Conservation (phyloP, 2,888 invertebrate species). For the Leptinotarsa peninsularis region DNA sequence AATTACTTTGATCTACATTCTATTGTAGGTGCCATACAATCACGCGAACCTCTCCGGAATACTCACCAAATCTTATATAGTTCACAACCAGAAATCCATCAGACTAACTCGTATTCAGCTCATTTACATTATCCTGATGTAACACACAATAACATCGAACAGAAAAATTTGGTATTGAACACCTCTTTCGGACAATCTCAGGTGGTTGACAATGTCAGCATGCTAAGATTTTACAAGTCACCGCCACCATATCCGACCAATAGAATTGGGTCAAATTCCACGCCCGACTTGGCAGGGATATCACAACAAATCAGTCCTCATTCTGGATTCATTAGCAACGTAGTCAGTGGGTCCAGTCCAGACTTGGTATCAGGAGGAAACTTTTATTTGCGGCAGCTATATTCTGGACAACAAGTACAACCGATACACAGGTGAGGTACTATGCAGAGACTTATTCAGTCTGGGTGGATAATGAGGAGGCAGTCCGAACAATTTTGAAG, state of each 20-base stretch:
- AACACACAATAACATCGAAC: slow-evolving; percentile 69
- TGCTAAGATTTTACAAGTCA: slow-evolving; percentile 81
- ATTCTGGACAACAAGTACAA: slow-evolving; percentile 56
- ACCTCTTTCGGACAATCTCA: slow-evolving; percentile 56
- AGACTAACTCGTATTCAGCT: slow-evolving; percentile 64
- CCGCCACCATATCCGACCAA: slow-evolving; percentile 87
- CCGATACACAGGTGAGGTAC: slow-evolving; percentile 58
- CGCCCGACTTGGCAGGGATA: slow-evolving; percentile 84
- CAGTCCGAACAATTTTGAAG: too few relatives aligned
- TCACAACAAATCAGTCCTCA: slow-evolving; percentile 68
- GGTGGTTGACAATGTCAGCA: slow-evolving; percentile 67
- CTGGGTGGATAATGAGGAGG: too few relatives aligned
- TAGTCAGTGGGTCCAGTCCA: slow-evolving; percentile 82
- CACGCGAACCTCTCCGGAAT: slow-evolving; percentile 52
- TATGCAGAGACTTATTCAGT: not conserved
- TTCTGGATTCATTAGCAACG: slow-evolving; percentile 62
- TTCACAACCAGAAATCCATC: slow-evolving; percentile 82
- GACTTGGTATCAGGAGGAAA: slow-evolving; percentile 81
- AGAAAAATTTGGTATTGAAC: slow-evolving; percentile 54
- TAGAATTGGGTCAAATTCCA: slow-evolving; percentile 83
- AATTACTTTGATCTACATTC: not conserved
- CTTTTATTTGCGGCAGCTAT: slow-evolving; percentile 67
- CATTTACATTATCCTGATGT: slow-evolving; percentile 75
- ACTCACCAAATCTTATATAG: slow-evolving; percentile 70
- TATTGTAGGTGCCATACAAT: slow-evolving; percentile 60